Conservation (phyloP, 2,888 invertebrate genomes). For the Troilus luridus region DNA sequence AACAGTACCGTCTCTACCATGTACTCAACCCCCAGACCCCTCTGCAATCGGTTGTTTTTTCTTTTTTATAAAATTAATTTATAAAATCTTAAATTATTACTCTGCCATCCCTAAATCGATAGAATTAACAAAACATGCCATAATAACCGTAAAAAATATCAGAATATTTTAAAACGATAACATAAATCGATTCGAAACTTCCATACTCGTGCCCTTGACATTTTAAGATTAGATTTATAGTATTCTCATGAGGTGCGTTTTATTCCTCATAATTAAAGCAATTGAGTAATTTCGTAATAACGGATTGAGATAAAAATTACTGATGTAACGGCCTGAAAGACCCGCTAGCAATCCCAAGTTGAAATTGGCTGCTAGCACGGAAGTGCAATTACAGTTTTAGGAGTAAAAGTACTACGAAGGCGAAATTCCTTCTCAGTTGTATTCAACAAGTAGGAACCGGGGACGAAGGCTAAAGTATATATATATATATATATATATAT, state of each 20-base stretch:
- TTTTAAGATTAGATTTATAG: background rate
- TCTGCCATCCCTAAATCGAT: too few species aligned
- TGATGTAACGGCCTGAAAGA: background rate
- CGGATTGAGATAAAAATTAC: constrained; percentile 2
- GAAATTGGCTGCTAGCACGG: background rate
- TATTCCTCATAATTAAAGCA: background rate
- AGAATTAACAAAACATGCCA: too few species aligned
- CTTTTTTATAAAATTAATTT: too few species aligned
- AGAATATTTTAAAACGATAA: too few species aligned
- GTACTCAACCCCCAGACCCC: too few species aligned
- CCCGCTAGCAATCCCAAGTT: background rate
- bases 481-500: too few species aligned
- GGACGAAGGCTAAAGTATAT: background rate
- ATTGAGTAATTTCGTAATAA: background rate
- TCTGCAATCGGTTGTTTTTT: too few species aligned
- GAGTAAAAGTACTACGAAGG: background rate
- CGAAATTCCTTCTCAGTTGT: background rate
- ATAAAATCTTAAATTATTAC: too few species aligned
- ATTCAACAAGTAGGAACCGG: background rate
- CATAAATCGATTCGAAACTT: too few species aligned
- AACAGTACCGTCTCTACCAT: too few species aligned
- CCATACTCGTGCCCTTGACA: background rate
- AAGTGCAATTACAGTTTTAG: constrained; percentile 31
- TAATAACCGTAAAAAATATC: too few species aligned
- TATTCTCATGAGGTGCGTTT: background rate